A percentile compares a stretch with the other conserved stretches of the same genome.
phyloP scores from a whole-genome alignment of 2,113 vertebrate genomes.

The Sphyrna mokarran region DNA sequence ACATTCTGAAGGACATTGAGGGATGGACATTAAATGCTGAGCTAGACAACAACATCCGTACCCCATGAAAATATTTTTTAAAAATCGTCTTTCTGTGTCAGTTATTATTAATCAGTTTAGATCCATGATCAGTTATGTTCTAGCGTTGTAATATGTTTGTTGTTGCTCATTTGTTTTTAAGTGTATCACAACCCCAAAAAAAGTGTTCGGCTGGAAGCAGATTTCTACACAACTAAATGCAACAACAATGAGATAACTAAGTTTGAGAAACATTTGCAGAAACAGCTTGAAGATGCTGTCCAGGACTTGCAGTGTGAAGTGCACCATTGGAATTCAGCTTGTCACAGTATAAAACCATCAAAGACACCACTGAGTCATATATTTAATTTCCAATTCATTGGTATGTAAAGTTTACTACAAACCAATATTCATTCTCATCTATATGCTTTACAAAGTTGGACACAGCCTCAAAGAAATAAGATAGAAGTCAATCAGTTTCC shows the following conservation, averaged over 20 bases:
- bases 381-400: conserved; percentile 34
- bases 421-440: neutral
- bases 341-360: neutral
- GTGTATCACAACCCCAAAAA: conserved; percentile 33
- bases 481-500: neutral
- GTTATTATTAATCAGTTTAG: neutral
- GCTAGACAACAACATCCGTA: too few relatives aligned
- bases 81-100: neutral
- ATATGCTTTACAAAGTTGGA: neutral
- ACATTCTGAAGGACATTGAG: too few relatives aligned
- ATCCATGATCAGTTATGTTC: neutral
- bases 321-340: conserved; percentile 35
- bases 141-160: neutral
- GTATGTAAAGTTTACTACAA: conserved; percentile 8
- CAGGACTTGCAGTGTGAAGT: conserved; percentile 32
- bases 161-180: conserved; percentile 12
- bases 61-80: too few relatives aligned
- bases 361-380: conserved; percentile 9
- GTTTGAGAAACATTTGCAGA: conserved; percentile 34
- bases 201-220: conserved; percentile 32
- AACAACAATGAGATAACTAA: conserved; percentile 22
- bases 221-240: conserved; percentile 33
- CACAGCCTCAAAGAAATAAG: too few relatives aligned
- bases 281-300: conserved; percentile 32
- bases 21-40: too few relatives aligned